A percentile compares a stretch with the other conserved stretches of the same genome.
Conservation (phyloP, 2,797 vertebrate species). For the Synanceia verrucosa region DNA sequence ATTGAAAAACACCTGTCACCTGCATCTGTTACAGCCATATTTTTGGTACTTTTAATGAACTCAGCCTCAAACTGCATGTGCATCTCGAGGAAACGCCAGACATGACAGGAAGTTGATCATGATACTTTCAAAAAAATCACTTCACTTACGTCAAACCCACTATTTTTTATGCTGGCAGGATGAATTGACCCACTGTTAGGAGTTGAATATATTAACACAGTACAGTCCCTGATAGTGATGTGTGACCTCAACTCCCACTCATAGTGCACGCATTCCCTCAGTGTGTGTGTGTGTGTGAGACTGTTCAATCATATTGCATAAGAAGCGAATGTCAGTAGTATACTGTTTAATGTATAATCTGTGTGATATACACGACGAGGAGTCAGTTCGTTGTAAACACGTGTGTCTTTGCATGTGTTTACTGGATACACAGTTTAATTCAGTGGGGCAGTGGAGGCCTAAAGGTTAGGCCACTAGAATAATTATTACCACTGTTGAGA, state of each 20-base stretch:
- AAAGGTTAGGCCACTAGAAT: neutral
- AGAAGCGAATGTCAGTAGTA: neutral
- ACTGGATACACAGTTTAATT: conserved; percentile 5
- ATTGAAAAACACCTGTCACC: neutral
- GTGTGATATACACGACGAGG: too few species aligned
- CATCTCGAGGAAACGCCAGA: conserved; percentile 18
- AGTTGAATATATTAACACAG: conserved; percentile 72
- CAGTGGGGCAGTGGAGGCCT: neutral
- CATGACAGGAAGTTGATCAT: conserved; percentile 35
- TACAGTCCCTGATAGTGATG: conserved; percentile 55
- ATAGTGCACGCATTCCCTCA: conserved; percentile 60
- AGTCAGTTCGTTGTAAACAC: neutral
- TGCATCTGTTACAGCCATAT: neutral
- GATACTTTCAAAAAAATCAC: conserved; percentile 44
- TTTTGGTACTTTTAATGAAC: conserved; percentile 23
- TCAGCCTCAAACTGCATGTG: neutral
- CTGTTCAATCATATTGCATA: neutral
- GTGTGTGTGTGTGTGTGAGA: conserved; percentile 6
- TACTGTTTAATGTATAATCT: neutral
- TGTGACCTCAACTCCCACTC: conserved; percentile 74
- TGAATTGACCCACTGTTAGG: conserved; percentile 68
- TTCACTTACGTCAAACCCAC: conserved; percentile 57
- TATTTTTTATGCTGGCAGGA: conserved; percentile 21
- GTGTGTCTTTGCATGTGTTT: neutral
- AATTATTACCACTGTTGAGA: neutral